These are phyloP conservation scores for Oxycera nigricornis DNA, from an alignment of 2,888 invertebrate species.

Conservation along the genomic window DNA sequence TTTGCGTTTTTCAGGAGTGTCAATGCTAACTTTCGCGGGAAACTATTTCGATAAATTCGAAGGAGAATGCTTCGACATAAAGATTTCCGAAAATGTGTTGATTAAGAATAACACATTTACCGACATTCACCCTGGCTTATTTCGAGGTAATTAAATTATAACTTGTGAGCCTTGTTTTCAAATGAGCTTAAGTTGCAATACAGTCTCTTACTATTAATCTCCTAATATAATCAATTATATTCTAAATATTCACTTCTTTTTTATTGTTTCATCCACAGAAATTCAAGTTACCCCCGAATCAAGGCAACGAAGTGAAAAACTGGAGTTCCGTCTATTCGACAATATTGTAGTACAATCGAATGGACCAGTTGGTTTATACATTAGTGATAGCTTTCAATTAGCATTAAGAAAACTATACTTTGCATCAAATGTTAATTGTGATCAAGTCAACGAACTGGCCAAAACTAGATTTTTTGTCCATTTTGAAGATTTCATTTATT, in stretches of 20 bases:
- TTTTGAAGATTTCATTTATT: constrained; percentile 55
- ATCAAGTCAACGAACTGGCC: constrained; percentile 51
- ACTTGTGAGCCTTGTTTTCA: too few relatives aligned
- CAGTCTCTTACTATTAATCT: neutral
- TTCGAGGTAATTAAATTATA: constrained; percentile 52
- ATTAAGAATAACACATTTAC: constrained; percentile 58
- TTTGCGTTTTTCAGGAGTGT: constrained; percentile 52
- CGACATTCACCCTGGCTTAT: constrained; percentile 56
- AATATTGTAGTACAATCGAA: constrained; percentile 54
- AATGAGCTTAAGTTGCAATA: too few relatives aligned
- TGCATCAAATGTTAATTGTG: constrained; percentile 55
- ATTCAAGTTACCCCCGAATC: constrained; percentile 11
- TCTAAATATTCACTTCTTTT: neutral
- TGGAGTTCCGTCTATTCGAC: constrained; percentile 58
- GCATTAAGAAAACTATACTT: constrained; percentile 56
- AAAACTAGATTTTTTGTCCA: constrained; percentile 55
- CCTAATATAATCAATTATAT: too few relatives aligned
- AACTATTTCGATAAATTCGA: constrained; percentile 56
- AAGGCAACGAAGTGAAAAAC: constrained; percentile 52
- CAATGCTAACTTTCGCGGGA: constrained; percentile 55
- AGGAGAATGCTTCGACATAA: constrained; percentile 57
- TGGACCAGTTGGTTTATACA: constrained; percentile 52
- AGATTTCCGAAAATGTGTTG: constrained; percentile 56
- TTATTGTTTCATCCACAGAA: constrained; percentile 14
- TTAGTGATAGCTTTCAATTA: constrained; percentile 55